Evolutionary conservation across 2,888 invertebrate genomes (phyloP).

Genomic region (Pseudococcus viburni): DNA sequence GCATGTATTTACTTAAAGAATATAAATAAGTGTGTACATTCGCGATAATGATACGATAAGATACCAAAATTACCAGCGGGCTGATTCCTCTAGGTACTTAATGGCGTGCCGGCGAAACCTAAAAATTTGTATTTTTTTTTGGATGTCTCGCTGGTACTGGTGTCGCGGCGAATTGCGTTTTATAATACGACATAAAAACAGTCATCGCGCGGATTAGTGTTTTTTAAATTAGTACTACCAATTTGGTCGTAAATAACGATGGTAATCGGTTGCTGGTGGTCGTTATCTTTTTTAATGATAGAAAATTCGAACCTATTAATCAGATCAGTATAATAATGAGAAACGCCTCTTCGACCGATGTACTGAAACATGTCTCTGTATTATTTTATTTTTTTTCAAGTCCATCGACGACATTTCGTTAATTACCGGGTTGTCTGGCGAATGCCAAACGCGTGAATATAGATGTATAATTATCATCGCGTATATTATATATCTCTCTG

Average conservation of each 20-base stretch:
- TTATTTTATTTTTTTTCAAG: constrained; percentile 3
- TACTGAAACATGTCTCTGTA: background rate
- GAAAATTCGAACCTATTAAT: constrained; percentile 55
- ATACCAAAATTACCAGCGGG: background rate
- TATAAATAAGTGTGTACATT: background rate
- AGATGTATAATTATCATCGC: constrained; percentile 38
- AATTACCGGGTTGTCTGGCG: constrained; percentile 11
- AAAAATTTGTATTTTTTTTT: background rate
- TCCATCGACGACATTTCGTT: constrained; percentile 7
- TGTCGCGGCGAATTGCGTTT: background rate
- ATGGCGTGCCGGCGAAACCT: background rate
- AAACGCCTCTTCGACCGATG: constrained; percentile 10
- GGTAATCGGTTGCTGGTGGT: background rate
- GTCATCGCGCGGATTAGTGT: background rate
- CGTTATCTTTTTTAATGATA: background rate
- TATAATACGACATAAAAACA: background rate
- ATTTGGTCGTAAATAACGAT: constrained; percentile 50
- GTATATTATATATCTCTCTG: constrained; percentile 3
- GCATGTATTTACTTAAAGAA: background rate
- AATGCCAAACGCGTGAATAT: constrained; percentile 3
- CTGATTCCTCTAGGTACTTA: constrained; percentile 33
- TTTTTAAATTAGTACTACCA: background rate
- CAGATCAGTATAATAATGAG: background rate
- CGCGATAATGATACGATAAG: background rate
- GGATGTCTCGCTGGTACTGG: background rate